Percentiles rank a stretch among this genome's conserved stretches.
phyloP scores from a whole-genome alignment of 2,797 vertebrate species.

The Hydrophis major region DNA sequence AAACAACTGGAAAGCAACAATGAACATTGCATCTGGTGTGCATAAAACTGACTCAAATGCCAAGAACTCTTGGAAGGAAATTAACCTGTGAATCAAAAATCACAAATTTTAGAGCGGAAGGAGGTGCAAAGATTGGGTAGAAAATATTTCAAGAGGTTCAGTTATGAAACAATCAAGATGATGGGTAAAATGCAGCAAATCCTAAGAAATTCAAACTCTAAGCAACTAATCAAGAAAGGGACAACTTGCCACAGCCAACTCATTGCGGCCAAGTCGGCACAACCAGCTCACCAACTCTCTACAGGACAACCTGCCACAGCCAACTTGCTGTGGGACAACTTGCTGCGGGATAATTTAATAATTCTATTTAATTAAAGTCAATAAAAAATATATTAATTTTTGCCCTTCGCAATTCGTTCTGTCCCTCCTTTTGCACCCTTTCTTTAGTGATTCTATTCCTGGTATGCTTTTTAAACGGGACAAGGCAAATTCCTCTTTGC shows the following conservation, averaged over 20 bases:
- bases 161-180: background rate
- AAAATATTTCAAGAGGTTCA: background rate
- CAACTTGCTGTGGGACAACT: too few species aligned
- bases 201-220: background rate
- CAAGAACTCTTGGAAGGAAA: conserved; percentile 98
- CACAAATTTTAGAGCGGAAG: background rate
- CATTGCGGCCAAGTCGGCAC: too few species aligned
- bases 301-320: too few species aligned
- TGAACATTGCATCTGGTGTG: conserved; percentile 94
- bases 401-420: too few species aligned
- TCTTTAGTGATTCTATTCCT: background rate
- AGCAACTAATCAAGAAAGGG: background rate
- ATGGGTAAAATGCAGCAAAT: background rate
- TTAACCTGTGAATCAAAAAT: conserved; percentile 80
- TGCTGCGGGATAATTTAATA: too few species aligned
- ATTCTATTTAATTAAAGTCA: too few species aligned
- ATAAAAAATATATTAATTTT: too few species aligned
- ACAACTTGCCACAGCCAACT: background rate
- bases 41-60: conserved; percentile 97
- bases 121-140: background rate
- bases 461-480: background rate
- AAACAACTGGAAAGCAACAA: conserved; percentile 97
- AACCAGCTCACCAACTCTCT: too few species aligned
- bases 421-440: too few species aligned
- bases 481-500: background rate